Evolutionary conservation across 2,888 invertebrate species (phyloP).

Genomic region (Tricholauxania praeusta): DNA sequence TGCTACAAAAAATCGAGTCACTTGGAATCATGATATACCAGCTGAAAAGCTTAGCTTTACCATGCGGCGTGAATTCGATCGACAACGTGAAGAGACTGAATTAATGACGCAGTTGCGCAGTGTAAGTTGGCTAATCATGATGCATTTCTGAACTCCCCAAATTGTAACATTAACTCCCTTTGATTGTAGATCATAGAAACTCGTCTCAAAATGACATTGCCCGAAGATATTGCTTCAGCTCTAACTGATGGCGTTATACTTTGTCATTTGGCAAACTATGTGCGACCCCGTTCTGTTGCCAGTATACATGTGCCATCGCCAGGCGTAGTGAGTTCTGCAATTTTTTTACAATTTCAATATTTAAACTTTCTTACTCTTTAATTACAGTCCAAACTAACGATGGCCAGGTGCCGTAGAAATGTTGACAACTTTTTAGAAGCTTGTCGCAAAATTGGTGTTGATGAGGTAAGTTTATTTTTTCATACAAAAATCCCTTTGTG

Average conservation of each 20-base stretch:
- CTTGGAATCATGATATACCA: conserved; percentile 80
- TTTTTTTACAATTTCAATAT: conserved; percentile 8
- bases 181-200: conserved; percentile 84
- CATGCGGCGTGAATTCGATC: conserved; percentile 91
- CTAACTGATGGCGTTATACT: conserved; percentile 93
- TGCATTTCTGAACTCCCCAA: background rate
- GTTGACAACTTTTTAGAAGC: conserved; percentile 97
- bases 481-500: background rate
- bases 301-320: conserved; percentile 96
- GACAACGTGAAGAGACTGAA: conserved; percentile 89
- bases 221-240: conserved; percentile 86
- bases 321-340: conserved; percentile 80
- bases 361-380: background rate
- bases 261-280: conserved; percentile 94
- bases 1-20: conserved; percentile 65
- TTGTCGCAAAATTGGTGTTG: conserved; percentile 92
- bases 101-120: conserved; percentile 84
- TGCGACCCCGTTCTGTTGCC: conserved; percentile 89
- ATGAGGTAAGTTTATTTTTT: conserved; percentile 70
- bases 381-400: conserved; percentile 95
- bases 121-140: conserved; percentile 71
- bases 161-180: background rate
- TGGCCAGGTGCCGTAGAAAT: conserved; percentile 93
- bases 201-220: conserved; percentile 89
- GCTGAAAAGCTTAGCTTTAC: conserved; percentile 88